Conservation (phyloP, 2,888 invertebrate species). For the Drosophila macrospina region DNA sequence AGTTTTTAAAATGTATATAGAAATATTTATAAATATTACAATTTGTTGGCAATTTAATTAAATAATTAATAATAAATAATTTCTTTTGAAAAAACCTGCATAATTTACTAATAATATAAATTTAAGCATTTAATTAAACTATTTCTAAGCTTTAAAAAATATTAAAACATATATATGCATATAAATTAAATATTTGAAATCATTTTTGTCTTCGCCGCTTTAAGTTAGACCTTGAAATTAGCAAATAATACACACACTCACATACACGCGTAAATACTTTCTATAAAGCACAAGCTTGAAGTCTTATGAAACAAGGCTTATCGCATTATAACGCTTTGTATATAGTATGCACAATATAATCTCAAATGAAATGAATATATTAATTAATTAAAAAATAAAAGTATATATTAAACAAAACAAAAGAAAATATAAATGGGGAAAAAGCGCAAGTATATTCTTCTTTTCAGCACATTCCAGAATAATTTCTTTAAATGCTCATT, state of each 20-base stretch:
- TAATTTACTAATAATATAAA: no score
- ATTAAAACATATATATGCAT: not conserved
- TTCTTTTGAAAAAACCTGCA: no score
- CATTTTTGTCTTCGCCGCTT: not conserved
- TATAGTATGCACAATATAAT: constrained; percentile 19
- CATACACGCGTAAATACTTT: constrained; percentile 4
- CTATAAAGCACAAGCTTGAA: constrained; percentile 10
- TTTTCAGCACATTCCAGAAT: constrained; percentile 31
- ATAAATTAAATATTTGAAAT: not conserved
- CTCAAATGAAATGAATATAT: constrained; percentile 22
- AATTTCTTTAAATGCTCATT: constrained; percentile 10
- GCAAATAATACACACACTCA: not conserved
- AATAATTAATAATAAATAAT: no score
- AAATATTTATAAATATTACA: no score
- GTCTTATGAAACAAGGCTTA: constrained; percentile 42
- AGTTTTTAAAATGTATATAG: no score
- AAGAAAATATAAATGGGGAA: constrained; percentile 3
- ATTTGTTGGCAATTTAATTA: no score
- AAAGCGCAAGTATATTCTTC: constrained; percentile 23
- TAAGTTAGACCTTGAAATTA: constrained; percentile 22
- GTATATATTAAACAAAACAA: constrained; percentile 11
- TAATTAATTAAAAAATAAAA: constrained; percentile 35
- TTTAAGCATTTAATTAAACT: not conserved
- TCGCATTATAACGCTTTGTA: constrained; percentile 13
- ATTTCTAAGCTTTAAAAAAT: not conserved